Evolutionary conservation across 2,113 vertebrate genomes (phyloP), one percentile per base, ranked within the genome.

Genomic region (Tautogolabrus adspersus): DNA sequence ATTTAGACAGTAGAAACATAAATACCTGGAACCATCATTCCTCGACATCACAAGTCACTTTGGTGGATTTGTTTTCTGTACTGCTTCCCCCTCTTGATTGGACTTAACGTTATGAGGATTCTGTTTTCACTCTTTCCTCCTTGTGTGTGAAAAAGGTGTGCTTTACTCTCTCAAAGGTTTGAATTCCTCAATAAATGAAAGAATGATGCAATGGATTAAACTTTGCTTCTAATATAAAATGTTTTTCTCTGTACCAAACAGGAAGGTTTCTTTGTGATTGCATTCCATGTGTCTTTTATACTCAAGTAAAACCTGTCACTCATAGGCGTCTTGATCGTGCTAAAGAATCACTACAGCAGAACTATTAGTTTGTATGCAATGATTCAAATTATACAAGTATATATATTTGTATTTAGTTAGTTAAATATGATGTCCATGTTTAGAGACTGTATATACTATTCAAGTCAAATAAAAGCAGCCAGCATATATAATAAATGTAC

Each of bases 381-480:
- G 82, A 87, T 91, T 87, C 79, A 91, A 90, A 91, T 90, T 26
- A 26, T 26, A 26, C 3, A 26, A 26, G 3, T 87, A 69, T 90
- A 82, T 88, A 90, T 91, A 91, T 90, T 91, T 94, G 75, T 92
- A 90, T 91, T 90, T 79, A 84, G 83, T 62, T 40, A 81, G 72
- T 87, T 92, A 89, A 46, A 89, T 87, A 66, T 70, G 13, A 84
- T 91, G 73, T 87, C 37, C 66, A 49, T 91, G 88, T 92, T 72
- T 89, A 90, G 81, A 93, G 79, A 76, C 55, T 93, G 89, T 92
- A 93, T 89, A 93, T 93, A 93, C 84, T 90, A 87, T 93, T 94
- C 92, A 91, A 93, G 85, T 16, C 93, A 87, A 90, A 89, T 88
- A 68, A 83, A 89, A 88, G 70, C 72, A 71, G 84, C 63, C 64